Evolutionary conservation across 2,797 vertebrate genomes (phyloP).

Genomic region (Platyrinchus mystaceus): DNA sequence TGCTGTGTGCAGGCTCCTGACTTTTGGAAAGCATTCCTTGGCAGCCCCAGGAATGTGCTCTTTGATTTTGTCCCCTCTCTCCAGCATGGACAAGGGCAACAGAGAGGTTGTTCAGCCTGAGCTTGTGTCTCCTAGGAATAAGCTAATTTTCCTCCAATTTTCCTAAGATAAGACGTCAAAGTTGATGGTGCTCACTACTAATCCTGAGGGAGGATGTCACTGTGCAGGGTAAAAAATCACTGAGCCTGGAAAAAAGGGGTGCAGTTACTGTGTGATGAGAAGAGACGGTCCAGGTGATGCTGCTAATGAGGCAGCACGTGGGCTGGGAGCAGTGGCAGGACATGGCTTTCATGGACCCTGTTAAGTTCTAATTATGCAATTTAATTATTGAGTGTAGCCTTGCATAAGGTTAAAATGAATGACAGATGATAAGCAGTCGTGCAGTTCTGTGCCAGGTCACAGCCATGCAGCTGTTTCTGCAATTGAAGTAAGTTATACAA

Average conservation of each 20-base stretch:
- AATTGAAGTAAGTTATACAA: not conserved
- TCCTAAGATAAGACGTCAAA: not conserved
- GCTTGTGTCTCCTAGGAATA: not conserved
- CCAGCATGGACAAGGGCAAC: not conserved
- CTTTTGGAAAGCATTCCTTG: not conserved
- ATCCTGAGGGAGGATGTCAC: not conserved
- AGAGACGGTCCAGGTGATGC: not conserved
- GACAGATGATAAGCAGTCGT: fast-evolving
- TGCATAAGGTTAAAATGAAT: not conserved
- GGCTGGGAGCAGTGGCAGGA: not conserved
- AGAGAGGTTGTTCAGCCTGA: not conserved
- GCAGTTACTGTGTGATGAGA: not conserved
- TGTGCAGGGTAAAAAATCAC: not conserved
- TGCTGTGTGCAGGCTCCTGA: not conserved
- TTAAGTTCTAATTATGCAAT: not conserved
- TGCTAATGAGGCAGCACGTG: not conserved
- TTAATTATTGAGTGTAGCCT: not conserved
- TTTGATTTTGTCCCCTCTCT: not conserved
- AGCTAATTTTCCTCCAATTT: not conserved
- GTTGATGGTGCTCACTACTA: not conserved
- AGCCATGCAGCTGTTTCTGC: not conserved
- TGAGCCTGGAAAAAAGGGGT: not conserved
- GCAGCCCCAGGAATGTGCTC: not conserved
- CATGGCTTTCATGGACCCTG: fast-evolving
- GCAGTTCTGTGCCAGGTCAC: not conserved